Evolutionary conservation across 2,797 vertebrate genomes (phyloP).

Genomic region (Eulemur coronatus): DNA sequence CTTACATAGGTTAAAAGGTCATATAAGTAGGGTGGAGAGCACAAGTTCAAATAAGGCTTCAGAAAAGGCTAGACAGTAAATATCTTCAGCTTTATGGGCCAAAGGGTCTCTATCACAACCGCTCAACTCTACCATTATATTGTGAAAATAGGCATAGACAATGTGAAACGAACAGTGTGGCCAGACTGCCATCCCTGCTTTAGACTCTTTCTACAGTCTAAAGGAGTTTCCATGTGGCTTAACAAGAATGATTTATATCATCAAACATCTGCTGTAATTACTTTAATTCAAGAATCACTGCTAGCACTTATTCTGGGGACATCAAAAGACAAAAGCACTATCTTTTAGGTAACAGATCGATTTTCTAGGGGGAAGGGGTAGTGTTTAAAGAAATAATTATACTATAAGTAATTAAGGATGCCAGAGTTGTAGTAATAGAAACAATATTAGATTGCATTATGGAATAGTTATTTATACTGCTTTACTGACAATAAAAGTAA

Average conservation of each 20-base stretch:
- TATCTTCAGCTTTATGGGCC: background rate
- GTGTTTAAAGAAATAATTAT: slow-evolving; percentile 19
- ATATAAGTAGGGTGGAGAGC: background rate
- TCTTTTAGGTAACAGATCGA: background rate
- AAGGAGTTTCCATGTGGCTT: background rate
- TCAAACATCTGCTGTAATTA: background rate
- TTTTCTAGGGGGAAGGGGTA: background rate
- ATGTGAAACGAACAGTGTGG: background rate
- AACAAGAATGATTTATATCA: background rate
- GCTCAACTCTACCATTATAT: background rate
- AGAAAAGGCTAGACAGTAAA: background rate
- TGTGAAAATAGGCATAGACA: background rate
- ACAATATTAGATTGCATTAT: background rate
- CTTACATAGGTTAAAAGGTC: background rate
- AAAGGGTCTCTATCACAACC: background rate
- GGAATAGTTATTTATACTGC: background rate
- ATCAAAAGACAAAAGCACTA: slow-evolving; percentile 25
- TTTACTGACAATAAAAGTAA: slow-evolving; percentile 21
- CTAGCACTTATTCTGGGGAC: background rate
- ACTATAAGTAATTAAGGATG: slow-evolving; percentile 8
- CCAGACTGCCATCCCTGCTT: background rate
- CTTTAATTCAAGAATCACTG: slow-evolving; percentile 33
- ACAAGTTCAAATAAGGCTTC: background rate
- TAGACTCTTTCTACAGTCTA: background rate
- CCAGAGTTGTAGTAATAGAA: slow-evolving; percentile 11